Percentiles rank a stretch among this genome's conserved stretches.
Conservation (phyloP, 2,888 invertebrate genomes). For the Acanthosoma haemorrhoidale region DNA sequence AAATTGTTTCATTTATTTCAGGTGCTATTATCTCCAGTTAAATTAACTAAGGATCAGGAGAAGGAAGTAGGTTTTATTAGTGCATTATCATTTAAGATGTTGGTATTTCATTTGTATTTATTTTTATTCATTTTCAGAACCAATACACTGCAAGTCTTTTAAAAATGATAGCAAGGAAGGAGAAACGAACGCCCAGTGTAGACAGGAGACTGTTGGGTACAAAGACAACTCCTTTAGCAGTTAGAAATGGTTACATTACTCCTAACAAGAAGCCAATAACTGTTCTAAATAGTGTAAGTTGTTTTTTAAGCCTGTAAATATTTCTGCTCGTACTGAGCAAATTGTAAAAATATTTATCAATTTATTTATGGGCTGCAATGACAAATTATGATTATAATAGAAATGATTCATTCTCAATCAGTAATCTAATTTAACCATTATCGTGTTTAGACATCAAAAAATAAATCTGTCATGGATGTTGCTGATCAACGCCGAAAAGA, state of each 20-base stretch:
- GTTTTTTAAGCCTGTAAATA: too few species aligned
- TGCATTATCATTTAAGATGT: background rate
- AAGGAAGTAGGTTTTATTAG: conserved; percentile 5
- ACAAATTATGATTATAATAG: too few species aligned
- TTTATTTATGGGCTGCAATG: too few species aligned
- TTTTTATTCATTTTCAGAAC: background rate
- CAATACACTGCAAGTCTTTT: background rate
- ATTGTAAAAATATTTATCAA: too few species aligned
- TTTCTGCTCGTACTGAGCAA: too few species aligned
- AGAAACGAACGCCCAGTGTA: background rate
- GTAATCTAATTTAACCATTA: background rate
- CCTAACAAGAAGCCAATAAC: background rate
- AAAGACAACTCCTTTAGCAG: background rate
- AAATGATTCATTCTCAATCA: too few species aligned
- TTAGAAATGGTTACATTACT: conserved; percentile 3
- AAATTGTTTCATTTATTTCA: background rate
- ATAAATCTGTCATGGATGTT: background rate
- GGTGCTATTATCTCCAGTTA: background rate
- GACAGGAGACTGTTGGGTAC: background rate
- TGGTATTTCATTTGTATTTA: background rate
- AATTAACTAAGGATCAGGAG: background rate
- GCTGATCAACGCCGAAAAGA: background rate
- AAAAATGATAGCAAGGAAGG: background rate
- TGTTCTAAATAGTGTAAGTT: background rate
- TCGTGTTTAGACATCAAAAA: background rate